A percentile compares a stretch with the other conserved stretches of the same genome.
Conservation (phyloP, 2,113 vertebrate species). For the Ornithorhynchus anatinus region DNA sequence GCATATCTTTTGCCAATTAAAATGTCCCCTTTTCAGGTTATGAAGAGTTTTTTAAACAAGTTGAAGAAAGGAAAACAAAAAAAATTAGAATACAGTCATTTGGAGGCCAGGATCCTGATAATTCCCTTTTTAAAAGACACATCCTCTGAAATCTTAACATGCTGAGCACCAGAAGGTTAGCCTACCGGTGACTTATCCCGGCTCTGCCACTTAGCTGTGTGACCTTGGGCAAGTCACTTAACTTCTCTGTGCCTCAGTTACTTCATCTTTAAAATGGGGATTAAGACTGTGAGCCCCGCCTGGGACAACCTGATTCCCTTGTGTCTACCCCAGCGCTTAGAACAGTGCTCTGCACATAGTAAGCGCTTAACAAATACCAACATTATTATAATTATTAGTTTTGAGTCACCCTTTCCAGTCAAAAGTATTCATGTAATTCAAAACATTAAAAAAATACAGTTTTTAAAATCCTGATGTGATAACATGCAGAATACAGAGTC, state of each 20-base stretch:
- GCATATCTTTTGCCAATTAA: too few species aligned
- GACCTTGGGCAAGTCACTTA: too few species aligned
- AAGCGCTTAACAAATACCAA: too few species aligned
- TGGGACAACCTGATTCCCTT: too few species aligned
- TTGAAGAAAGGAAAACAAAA: background rate
- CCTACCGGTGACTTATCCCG: constrained; percentile 7
- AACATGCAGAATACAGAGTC: constrained; percentile 1
- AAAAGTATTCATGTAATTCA: constrained; percentile 43
- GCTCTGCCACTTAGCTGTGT: too few species aligned
- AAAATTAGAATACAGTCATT: constrained; percentile 2
- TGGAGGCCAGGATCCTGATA: background rate
- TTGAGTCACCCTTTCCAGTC: background rate
- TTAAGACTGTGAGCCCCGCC: too few species aligned
- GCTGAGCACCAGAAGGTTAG: constrained; percentile 18
- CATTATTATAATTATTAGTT: too few species aligned
- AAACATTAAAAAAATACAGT: constrained; percentile 19
- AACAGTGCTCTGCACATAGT: too few species aligned
- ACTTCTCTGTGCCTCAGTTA: too few species aligned
- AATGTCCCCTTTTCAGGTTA: constrained; percentile 6
- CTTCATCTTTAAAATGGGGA: too few species aligned
- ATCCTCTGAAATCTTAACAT: constrained; percentile 3
- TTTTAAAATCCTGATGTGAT: constrained; percentile 32
- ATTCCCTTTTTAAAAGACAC: background rate
- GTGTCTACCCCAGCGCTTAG: too few species aligned
- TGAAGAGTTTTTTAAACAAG: background rate